Conservation (phyloP, 2,113 vertebrate genomes). For the Pseudopipra pipra region DNA sequence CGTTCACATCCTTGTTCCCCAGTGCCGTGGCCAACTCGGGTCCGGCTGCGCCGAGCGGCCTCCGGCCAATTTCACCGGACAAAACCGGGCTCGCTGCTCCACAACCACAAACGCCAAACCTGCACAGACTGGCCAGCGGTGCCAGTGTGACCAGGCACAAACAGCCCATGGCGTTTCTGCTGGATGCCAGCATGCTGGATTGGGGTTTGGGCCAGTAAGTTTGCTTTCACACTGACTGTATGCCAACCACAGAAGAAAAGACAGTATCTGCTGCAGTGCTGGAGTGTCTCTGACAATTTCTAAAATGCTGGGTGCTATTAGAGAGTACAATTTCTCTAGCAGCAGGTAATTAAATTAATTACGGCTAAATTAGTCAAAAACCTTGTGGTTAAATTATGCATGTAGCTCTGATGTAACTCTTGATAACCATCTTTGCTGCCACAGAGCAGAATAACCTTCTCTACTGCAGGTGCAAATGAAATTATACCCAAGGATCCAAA, state of each 20-base stretch:
- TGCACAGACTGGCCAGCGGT: rapidly evolving
- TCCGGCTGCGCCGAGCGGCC: not conserved
- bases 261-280: not conserved
- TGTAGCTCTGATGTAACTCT: not conserved
- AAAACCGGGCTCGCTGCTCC: not conserved
- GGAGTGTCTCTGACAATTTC: not conserved
- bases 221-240: not conserved
- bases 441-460: not conserved
- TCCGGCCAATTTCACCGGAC: not conserved
- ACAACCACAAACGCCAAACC: not conserved
- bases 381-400: not conserved
- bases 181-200: not conserved
- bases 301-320: not conserved
- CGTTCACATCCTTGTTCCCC: not conserved
- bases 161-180: rapidly evolving
- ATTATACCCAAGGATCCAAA: not conserved
- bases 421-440: not conserved
- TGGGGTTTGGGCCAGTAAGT: not conserved
- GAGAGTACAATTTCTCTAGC: not conserved
- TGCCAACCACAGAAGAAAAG: not conserved
- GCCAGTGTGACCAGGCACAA: rapidly evolving
- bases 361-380: not conserved
- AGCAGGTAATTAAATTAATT: not conserved
- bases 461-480: not conserved
- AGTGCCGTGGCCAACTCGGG: not conserved